Base-by-base conservation (phyloP, 2,888 invertebrate genomes). In the Smittia aterrima region DNA sequence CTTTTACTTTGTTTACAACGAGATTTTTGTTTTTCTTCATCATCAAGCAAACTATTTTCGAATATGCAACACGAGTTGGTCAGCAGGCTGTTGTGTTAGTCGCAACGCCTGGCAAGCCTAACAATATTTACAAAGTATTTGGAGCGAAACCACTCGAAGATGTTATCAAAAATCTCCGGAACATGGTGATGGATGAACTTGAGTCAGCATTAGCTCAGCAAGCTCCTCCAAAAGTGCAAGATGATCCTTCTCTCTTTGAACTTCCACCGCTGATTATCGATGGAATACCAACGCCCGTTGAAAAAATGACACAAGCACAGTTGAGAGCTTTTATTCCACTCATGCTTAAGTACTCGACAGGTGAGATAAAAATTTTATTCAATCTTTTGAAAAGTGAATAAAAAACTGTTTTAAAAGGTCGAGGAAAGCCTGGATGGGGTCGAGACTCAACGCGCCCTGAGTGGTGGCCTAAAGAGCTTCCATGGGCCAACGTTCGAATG, bases 301-400 rank as follows among this genome's bases (percentile, higher is more conserved):
- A 98, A 85, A 98, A 98, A 87, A 98, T 98, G 98, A 98, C 97
- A 53, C 96, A 97, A 86, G 97, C 97, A 74, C 97, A 98, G 84
- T 85, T 98, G 76, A 85, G 98, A 79, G 96, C 96, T 75, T 98
- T 98, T 84, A 98, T 98, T 79, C 97, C 97, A 76, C 88, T 98
- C 79, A 98, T 98, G 97, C 86, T 98, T 80, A 98, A 98, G 85
- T 97, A 96, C 84, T 96, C 96, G 3, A 98, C 97, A 78, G 96
- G 93, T 80, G 79, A 83, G 27, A 27, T 25, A 18, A 16, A 66
- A 38, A 16, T 11, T 47, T 83, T 16, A 32, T 20, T 66, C 40
- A 25, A 38, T 72, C 72, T 16, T 74, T 13, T 66, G 16, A 40
- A 38, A 47, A n/a, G 7, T 16, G 16, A 47, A 47, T 53, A 62